These are phyloP conservation scores for Aphodius sticticus DNA, from an alignment of 2,888 invertebrate species.

Conservation along the genomic window DNA sequence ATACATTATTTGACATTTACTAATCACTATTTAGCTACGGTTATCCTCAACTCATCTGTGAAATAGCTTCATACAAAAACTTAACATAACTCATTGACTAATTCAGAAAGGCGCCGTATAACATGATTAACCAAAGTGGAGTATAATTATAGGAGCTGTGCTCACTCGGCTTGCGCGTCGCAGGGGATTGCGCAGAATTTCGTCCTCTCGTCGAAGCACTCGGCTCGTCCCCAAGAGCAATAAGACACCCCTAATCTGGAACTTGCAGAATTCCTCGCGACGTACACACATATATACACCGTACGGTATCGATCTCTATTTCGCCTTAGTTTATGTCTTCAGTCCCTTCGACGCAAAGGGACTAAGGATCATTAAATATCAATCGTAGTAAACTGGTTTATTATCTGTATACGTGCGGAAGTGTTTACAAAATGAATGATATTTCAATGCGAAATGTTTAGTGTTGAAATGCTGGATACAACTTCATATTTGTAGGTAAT, in stretches of 20 bases:
- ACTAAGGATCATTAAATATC: not conserved
- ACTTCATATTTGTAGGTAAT: too few species aligned
- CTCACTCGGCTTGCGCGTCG: not conserved
- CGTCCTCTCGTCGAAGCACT: not conserved
- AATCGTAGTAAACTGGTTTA: too few species aligned
- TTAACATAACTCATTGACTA: too few species aligned
- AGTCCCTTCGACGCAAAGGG: not conserved
- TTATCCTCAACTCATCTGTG: too few species aligned
- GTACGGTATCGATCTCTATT: slow-evolving; percentile 46
- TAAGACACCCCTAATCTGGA: slow-evolving; percentile 14
- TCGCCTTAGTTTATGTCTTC: not conserved
- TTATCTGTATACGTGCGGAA: too few species aligned
- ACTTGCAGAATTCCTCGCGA: slow-evolving; percentile 42
- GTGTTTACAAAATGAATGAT: too few species aligned
- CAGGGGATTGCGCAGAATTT: not conserved
- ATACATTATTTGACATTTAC: too few species aligned
- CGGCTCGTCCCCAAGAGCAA: not conserved
- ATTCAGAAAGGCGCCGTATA: slow-evolving; percentile 40
- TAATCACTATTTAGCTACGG: too few species aligned
- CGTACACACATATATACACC: slow-evolving; percentile 31
- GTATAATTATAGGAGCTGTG: slow-evolving; percentile 48
- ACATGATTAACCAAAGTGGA: slow-evolving; percentile 51
- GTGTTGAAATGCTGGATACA: too few species aligned
- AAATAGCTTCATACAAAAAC: too few species aligned
- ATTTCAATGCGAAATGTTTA: too few species aligned